phyloP scores from a whole-genome alignment of 2,113 vertebrate genomes.

The Grus americana region DNA sequence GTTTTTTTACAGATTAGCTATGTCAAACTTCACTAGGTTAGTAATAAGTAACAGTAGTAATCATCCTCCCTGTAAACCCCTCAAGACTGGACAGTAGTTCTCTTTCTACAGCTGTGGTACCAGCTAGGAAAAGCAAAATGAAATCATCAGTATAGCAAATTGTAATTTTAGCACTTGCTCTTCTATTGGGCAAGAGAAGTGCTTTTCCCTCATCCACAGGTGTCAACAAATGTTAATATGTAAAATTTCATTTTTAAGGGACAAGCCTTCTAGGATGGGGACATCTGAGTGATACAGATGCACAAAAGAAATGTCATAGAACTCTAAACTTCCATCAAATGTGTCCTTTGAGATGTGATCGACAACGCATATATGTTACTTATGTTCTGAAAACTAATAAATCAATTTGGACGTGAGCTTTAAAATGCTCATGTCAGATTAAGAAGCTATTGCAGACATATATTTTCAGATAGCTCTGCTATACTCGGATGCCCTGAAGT shows the following conservation, averaged over 20 bases:
- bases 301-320: constrained; percentile 52
- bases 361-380: background rate
- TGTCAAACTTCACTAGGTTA: background rate
- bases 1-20: background rate
- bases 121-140: background rate
- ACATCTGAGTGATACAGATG: constrained; percentile 17
- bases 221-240: background rate
- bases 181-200: constrained; percentile 14
- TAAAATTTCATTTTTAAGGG: background rate
- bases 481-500: accelerated
- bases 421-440: background rate
- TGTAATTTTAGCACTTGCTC: constrained; percentile 36
- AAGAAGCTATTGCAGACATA: background rate
- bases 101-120: background rate
- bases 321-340: constrained; percentile 36
- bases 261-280: background rate
- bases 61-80: background rate
- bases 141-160: background rate
- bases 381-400: background rate
- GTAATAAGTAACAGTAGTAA: background rate
- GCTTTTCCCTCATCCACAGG: constrained; percentile 47
- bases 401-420: background rate
- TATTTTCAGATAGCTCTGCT: background rate
- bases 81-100: background rate
- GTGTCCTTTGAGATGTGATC: background rate